phyloP scores from a whole-genome alignment of 2,113 vertebrate species.

The Antechinus flavipes region DNA sequence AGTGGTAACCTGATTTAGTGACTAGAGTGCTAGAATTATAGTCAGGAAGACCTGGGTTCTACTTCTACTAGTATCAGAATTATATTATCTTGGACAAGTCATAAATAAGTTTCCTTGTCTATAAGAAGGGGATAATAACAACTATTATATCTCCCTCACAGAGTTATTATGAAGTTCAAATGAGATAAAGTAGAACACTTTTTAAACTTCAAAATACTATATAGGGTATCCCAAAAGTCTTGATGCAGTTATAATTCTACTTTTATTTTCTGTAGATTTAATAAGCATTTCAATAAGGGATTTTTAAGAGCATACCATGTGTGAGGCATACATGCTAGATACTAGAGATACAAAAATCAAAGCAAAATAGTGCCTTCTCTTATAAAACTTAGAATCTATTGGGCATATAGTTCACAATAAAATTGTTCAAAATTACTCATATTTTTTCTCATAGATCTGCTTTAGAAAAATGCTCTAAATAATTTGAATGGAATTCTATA shows the following conservation, averaged over 20 bases:
- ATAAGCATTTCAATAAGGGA: background rate
- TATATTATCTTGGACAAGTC: background rate
- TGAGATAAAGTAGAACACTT: background rate
- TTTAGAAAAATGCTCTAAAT: background rate
- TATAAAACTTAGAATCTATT: background rate
- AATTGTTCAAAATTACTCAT: background rate
- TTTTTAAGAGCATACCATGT: background rate
- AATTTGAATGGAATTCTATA: background rate
- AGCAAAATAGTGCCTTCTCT: background rate
- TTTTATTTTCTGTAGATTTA: background rate
- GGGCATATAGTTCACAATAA: background rate
- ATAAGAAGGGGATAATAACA: background rate
- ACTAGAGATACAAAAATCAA: background rate
- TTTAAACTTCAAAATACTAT: background rate
- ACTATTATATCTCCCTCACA: background rate
- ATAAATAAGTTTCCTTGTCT: background rate
- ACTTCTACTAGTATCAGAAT: background rate
- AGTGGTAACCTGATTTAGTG: background rate
- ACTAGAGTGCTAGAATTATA: background rate
- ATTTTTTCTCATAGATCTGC: background rate
- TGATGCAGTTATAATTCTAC: background rate
- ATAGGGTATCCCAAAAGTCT: background rate
- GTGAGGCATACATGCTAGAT: background rate
- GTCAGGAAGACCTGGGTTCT: background rate
- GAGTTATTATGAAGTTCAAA: background rate